phyloP scores from a whole-genome alignment of 1,140 invertebrate genomes.

The Atta cephalotes region DNA sequence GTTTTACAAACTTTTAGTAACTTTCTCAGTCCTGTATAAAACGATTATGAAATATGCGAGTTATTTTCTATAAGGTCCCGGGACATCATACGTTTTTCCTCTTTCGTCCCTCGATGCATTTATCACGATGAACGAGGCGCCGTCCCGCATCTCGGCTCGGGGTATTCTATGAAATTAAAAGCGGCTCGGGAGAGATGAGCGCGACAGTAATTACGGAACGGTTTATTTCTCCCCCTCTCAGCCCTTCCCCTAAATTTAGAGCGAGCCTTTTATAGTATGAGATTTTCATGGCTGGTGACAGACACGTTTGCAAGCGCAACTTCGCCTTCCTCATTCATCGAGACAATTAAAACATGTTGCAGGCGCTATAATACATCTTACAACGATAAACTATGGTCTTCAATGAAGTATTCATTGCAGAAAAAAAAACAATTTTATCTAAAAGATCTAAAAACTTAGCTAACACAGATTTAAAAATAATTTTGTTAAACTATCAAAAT shows the following conservation, averaged over 20 bases:
- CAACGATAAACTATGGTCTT: neutral
- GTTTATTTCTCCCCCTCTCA: slow-evolving; percentile 27
- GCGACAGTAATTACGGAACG: slow-evolving; percentile 49
- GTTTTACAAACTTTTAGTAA: too few species aligned
- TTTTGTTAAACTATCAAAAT: too few species aligned
- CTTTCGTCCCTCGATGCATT: neutral
- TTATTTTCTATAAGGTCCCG: slow-evolving; percentile 24
- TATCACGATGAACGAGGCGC: slow-evolving; percentile 44
- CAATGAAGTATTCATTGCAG: neutral
- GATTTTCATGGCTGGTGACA: slow-evolving; percentile 23
- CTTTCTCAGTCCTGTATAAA: neutral
- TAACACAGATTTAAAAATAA: too few species aligned
- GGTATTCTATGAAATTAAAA: slow-evolving; percentile 56
- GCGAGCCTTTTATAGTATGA: slow-evolving; percentile 24
- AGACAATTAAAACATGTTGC: neutral
- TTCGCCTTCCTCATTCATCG: neutral
- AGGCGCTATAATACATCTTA: neutral
- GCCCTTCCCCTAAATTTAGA: neutral
- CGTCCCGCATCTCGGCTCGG: neutral
- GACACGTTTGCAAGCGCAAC: neutral
- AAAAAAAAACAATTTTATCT: too few species aligned
- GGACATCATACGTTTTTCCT: neutral
- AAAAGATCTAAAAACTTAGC: too few species aligned
- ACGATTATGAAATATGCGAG: neutral
- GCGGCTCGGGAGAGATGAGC: slow-evolving; percentile 27